Evolutionary conservation across 1,140 invertebrate species (phyloP).

Genomic region (Leptinotarsa texana): DNA sequence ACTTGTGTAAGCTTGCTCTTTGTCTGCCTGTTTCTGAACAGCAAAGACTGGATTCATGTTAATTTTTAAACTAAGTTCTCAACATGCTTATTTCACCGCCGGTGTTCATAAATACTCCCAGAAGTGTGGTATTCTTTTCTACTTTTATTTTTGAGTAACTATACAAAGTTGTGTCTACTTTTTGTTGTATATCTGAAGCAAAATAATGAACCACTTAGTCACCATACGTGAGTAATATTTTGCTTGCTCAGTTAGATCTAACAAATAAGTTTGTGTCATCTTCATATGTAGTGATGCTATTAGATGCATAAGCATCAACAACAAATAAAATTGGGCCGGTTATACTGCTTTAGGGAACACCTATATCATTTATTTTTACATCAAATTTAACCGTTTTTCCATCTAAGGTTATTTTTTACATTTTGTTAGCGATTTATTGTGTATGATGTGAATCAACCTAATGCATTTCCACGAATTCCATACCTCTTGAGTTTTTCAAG

Average conservation of each 20-base stretch:
- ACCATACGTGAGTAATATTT: not conserved
- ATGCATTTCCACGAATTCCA: not conserved
- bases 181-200: not conserved
- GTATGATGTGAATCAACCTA: not conserved
- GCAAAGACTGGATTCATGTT: too few species aligned
- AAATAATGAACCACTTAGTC: not conserved
- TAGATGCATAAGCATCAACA: not conserved
- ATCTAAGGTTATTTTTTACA: not conserved
- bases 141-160: not conserved
- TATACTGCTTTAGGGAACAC: not conserved
- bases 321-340: not conserved
- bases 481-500: not conserved
- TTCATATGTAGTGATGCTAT: not conserved
- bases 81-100: not conserved
- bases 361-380: not conserved
- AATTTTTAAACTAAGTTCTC: not conserved
- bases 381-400: not conserved
- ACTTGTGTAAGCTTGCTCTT: too few species aligned
- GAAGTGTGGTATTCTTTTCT: not conserved
- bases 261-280: too few species aligned
- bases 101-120: not conserved
- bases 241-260: not conserved
- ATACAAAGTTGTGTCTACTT: not conserved
- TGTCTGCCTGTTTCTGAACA: too few species aligned
- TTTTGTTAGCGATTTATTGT: not conserved